Conservation (phyloP, 2,888 invertebrate species). For the Eupithecia pulchellata region DNA sequence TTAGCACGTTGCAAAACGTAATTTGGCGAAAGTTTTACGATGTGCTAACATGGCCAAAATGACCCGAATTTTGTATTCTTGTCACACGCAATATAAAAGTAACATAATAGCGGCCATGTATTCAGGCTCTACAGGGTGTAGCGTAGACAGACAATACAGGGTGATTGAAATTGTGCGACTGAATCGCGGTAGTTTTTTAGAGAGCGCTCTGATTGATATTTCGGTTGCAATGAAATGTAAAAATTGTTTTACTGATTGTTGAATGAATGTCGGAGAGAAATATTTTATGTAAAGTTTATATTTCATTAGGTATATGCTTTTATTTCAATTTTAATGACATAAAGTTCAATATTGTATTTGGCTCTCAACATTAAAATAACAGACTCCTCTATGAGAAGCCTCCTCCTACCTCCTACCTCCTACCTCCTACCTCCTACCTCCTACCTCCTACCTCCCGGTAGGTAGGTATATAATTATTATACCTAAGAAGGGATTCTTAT, state of each 20-base stretch:
- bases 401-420: too few species aligned
- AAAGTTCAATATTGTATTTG: too few species aligned
- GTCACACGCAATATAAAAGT: conserved; percentile 22
- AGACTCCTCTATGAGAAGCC: neutral
- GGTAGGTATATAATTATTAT: too few species aligned
- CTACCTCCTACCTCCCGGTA: too few species aligned
- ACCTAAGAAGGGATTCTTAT: too few species aligned
- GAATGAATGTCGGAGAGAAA: neutral
- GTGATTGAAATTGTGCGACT: conserved; percentile 10
- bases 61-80: conserved; percentile 19
- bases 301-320: too few species aligned
- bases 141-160: conserved; percentile 9
- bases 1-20: conserved; percentile 11
- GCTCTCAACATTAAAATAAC: too few species aligned
- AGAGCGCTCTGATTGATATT: neutral
- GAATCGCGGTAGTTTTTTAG: neutral
- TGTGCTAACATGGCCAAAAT: conserved; percentile 15
- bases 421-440: too few species aligned
- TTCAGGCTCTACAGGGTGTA: conserved; percentile 5
- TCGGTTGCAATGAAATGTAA: neutral
- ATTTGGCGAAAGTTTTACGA: conserved; percentile 20
- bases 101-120: conserved; percentile 18
- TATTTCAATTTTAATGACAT: neutral
- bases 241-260: neutral
- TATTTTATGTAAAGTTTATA: neutral